Evolutionary conservation across 2,888 invertebrate genomes (phyloP).

Genomic region (Hydropsyche betteni): DNA sequence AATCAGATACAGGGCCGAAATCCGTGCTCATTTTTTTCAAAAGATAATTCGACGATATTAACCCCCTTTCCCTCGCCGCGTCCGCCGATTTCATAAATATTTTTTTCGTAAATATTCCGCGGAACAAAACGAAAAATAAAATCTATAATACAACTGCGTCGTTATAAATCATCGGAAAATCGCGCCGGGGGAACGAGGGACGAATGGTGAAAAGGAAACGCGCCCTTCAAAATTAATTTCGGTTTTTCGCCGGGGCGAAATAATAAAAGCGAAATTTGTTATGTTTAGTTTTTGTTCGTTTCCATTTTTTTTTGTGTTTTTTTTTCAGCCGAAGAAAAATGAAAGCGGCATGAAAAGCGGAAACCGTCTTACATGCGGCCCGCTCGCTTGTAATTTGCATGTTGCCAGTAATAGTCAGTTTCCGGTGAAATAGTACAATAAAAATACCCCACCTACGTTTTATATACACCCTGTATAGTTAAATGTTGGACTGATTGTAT

Average conservation of each 20-base stretch:
- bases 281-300: constrained; percentile 1
- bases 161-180: constrained; percentile 8
- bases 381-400: constrained; percentile 32
- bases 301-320: too few species aligned
- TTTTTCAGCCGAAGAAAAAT: constrained; percentile 6
- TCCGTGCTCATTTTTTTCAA: constrained; percentile 14
- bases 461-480: too few species aligned
- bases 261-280: constrained; percentile 12
- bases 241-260: constrained; percentile 6
- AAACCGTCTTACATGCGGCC: constrained; percentile 28
- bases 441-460: constrained; percentile 6
- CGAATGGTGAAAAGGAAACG: not conserved
- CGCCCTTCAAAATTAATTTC: constrained; percentile 16
- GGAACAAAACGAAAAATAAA: not conserved
- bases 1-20: constrained; percentile 12
- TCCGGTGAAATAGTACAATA: constrained; percentile 32
- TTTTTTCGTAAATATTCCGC: not conserved
- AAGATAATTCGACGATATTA: not conserved
- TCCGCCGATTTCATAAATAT: not conserved
- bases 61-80: not conserved
- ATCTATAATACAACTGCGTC: not conserved
- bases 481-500: too few species aligned
- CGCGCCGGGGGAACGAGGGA: not conserved
- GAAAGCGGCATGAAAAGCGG: constrained; percentile 32
- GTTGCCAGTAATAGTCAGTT: constrained; percentile 29